Evolutionary conservation across 1,140 invertebrate species (phyloP), one percentile per base, ranked within the genome.

Genomic region (Lordiphosa mommai): DNA sequence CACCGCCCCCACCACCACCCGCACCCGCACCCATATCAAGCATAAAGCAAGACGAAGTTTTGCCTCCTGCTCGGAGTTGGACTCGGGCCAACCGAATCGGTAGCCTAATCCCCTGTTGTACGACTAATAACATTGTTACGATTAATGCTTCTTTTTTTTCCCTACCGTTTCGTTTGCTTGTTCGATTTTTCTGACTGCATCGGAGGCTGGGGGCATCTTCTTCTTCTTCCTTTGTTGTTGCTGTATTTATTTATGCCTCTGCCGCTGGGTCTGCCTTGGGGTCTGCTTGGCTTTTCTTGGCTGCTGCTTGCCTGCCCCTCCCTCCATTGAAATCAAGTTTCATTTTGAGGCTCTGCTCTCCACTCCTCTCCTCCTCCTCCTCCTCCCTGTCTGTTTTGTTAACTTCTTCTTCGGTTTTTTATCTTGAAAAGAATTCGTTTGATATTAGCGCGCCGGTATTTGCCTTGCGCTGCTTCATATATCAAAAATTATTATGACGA

Each of bases 401-500:
- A 34, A 14, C 13, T 49, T 20, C 48, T 38, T 53, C 46, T 59
- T 36, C 44, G 33, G 34, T 40, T 69, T 71, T 80, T 77, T 87
- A 88, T 82, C 86, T 88, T 59, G 64, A 60, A 72, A 87, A 88
- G 86, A 88, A 88, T 88, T 88, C 86, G 86, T 88, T 88, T 88
- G 86, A 88, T 88, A 84, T 88, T 79, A 85, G 79, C 77, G 74
- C 74, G 49, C 43, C 60, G 71, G 74, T 58, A 80, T 72, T 43
- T 67, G 64, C 74, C 68, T 60, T 69, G 65, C 68, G 70, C 86
- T 79, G 86, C 86, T 88, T 84, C 86, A 88, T 88, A 88, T 88
- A 87, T 88, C 86, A 88, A 88, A 88, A 87, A 88, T 88, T 88
- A 88, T 88, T 88, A 88, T 87, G 86, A 88, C 86, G 86, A 88